Evolutionary conservation across 2,113 vertebrate genomes (phyloP).

Genomic region (Haliaeetus leucogaster): DNA sequence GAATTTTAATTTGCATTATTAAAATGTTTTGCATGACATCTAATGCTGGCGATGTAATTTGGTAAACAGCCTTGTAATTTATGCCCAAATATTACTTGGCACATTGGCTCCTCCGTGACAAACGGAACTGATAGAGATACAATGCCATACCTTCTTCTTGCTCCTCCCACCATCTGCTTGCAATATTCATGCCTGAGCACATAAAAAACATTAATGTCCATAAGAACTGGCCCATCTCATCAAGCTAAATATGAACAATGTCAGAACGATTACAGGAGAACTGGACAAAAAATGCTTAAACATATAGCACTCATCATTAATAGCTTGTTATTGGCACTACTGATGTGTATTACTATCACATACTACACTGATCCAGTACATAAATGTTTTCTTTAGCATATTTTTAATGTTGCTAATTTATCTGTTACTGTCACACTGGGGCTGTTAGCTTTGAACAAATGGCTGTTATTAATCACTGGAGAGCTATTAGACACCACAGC

Average conservation of each 20-base stretch:
- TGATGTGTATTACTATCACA: conserved; percentile 46
- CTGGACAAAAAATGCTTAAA: conserved; percentile 36
- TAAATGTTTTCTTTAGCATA: conserved; percentile 75
- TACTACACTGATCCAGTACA: conserved; percentile 48
- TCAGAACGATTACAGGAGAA: conserved; percentile 50
- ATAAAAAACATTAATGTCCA: conserved; percentile 32
- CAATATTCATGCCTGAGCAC: conserved; percentile 52
- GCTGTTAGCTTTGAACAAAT: conserved; percentile 76
- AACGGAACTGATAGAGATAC: not conserved
- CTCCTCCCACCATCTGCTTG: conserved; percentile 64
- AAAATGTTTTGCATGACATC: not conserved
- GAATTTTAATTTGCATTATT: not conserved
- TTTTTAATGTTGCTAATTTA: conserved; percentile 78
- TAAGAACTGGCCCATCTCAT: conserved; percentile 60
- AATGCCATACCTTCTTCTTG: not conserved
- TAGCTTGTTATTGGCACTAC: conserved; percentile 51
- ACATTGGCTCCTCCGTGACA: conserved; percentile 7
- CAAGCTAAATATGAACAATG: conserved; percentile 64
- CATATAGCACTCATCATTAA: conserved; percentile 64
- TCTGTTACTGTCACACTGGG: conserved; percentile 73
- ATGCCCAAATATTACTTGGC: conserved; percentile 40
- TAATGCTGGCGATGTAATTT: not conserved
- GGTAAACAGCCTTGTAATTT: conserved; percentile 55
- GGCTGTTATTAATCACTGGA: conserved; percentile 74
- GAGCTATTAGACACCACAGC: conserved; percentile 71